Evolutionary conservation across 2,113 vertebrate genomes (phyloP).

Genomic region (Octodon degus): DNA sequence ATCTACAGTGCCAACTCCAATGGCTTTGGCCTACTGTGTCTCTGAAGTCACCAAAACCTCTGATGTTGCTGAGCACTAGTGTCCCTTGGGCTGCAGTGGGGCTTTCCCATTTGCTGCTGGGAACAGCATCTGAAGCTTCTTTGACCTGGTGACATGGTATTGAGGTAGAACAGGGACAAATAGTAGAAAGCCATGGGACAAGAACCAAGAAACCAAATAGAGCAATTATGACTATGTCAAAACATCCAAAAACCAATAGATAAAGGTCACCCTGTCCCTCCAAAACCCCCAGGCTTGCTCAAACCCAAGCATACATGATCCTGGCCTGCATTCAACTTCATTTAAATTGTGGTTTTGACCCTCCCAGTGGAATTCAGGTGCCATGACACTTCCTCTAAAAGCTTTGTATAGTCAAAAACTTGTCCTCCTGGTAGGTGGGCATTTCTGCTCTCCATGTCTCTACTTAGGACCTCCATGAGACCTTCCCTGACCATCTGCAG

Average conservation of each 20-base stretch:
- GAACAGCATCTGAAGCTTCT: not conserved
- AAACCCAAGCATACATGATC: not conserved
- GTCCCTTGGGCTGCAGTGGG: not conserved
- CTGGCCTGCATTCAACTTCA: not conserved
- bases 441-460: not conserved
- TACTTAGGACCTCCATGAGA: not conserved
- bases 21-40: not conserved
- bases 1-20: not conserved
- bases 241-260: not conserved
- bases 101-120: not conserved
- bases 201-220: not conserved
- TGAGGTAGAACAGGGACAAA: not conserved
- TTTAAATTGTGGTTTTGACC: not conserved
- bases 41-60: too few species aligned
- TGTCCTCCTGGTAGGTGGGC: not conserved
- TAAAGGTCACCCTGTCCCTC: not conserved
- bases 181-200: not conserved
- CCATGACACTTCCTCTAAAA: not conserved
- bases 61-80: not conserved
- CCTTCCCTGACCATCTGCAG: not conserved
- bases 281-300: not conserved
- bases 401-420: not conserved
- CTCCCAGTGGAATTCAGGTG: not conserved
- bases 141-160: accelerated
- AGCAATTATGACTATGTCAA: not conserved